Base-by-base conservation (phyloP, 2,113 vertebrate species). In the Sylvia atricapilla region DNA sequence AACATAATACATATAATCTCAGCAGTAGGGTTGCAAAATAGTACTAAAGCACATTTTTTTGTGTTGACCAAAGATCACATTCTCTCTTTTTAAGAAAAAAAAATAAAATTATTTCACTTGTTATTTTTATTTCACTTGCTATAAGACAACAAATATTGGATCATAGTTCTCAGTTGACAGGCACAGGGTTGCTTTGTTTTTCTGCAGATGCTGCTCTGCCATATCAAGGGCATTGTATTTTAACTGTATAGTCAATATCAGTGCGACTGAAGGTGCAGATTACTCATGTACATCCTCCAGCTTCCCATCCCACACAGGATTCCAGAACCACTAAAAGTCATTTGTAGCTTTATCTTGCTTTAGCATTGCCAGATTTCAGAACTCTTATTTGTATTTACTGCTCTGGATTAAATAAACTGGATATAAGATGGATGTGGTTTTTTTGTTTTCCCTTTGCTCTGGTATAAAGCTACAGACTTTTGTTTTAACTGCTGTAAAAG, bases 361-460 rank as follows among this genome's bases (percentile, higher is more conserved):
- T 59, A 43, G 59, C 46, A 47, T 0, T 84, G 46, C 39, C 72
- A 84, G 11, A 44, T 87, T 74, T 2, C 9, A 74, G 55, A 81
- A 55, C 30, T 87, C n/a, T n/a, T 23, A 19, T 3, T 64, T 95
- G 35, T 95, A 92, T 64, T 90, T 90, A 86, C 76, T 90, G 52
- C 41, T 70, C 22, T 68, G 28, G 2, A 60, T 87, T 75, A 90
- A 96, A 97, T 95, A 95, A 96, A 91, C 52, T 93, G 82, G 73
- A 72, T 84, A 23, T 15, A 56, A 92, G 33, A 35, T 25, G 24
- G 30, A 58, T 59, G 10, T 43, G 2, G 12, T 10, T 78, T 6
- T 18, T 24, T 10, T 8, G 6, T 53, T 31, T n/a, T 10, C 10
- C 10, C 8, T 83, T 74, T 55, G 39, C 24, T 67, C 17, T 78